A percentile compares a stretch with the other conserved stretches of the same genome.
phyloP scores from a whole-genome alignment of 1,140 invertebrate genomes.

The Halesus radiatus region DNA sequence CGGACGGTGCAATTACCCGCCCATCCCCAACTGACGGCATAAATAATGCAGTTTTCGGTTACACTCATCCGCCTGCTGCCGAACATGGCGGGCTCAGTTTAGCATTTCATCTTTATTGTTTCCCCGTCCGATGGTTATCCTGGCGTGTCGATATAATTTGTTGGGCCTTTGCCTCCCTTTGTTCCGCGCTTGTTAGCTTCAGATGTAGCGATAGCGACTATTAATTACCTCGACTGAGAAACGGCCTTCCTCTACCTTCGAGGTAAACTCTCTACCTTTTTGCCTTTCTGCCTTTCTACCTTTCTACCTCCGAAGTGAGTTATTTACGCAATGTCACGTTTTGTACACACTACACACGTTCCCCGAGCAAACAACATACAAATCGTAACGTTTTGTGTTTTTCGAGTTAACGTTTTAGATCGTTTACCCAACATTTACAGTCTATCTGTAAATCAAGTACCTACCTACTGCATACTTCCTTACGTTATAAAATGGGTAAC shows the following conservation, averaged over 20 bases:
- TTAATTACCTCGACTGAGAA: conserved; percentile 36
- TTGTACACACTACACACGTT: conserved; percentile 3
- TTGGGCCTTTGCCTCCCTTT: neutral
- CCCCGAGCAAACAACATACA: too few relatives aligned
- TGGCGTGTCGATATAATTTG: conserved; percentile 27
- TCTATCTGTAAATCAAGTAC: too few relatives aligned
- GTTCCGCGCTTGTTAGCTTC: conserved; percentile 9
- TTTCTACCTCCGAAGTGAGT: conserved; percentile 1
- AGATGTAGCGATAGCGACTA: conserved; percentile 12
- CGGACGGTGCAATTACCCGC: too few relatives aligned
- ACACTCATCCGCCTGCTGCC: neutral
- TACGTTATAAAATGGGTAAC: too few relatives aligned
- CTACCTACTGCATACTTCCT: too few relatives aligned
- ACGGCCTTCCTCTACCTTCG: neutral
- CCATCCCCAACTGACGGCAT: too few relatives aligned
- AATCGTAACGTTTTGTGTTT: too few relatives aligned
- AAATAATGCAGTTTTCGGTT: too few relatives aligned
- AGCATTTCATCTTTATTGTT: conserved; percentile 11
- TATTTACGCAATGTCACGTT: conserved; percentile 20
- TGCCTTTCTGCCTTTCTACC: too few relatives aligned
- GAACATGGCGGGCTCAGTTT: neutral
- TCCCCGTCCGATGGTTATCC: conserved; percentile 14
- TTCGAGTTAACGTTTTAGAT: too few relatives aligned
- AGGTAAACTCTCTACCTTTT: too few relatives aligned
- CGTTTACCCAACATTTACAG: too few relatives aligned